Percentiles rank a stretch among this genome's conserved stretches.
Conservation (phyloP, 1,140 invertebrate species). For the Leptoteleia sp. region DNA sequence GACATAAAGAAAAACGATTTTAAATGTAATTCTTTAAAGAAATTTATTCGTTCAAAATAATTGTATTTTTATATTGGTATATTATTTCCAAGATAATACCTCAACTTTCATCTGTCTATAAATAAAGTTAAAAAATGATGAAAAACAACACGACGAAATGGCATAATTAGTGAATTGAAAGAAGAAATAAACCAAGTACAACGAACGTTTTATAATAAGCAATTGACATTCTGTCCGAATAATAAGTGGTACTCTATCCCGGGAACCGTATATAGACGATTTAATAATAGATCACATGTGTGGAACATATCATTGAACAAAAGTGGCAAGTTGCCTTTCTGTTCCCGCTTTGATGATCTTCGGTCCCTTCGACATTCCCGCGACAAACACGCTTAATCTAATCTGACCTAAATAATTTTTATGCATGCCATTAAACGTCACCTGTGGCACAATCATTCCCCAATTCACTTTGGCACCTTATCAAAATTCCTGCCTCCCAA, state of each 20-base stretch:
- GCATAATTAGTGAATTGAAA: neutral
- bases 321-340: slow-evolving; percentile 49
- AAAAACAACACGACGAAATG: too few species aligned
- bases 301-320: slow-evolving; percentile 47
- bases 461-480: neutral
- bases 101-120: too few species aligned
- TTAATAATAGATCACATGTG: slow-evolving; percentile 49
- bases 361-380: slow-evolving; percentile 30
- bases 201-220: slow-evolving; percentile 34
- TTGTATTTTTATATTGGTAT: too few species aligned
- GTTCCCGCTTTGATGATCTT: slow-evolving; percentile 48
- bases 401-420: slow-evolving; percentile 64
- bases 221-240: slow-evolving; percentile 55
- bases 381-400: slow-evolving; percentile 54
- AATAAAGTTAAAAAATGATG: too few species aligned
- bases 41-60: too few species aligned
- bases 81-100: too few species aligned
- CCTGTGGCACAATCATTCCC: slow-evolving; percentile 19
- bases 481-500: neutral
- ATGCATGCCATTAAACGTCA: slow-evolving; percentile 32
- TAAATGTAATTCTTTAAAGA: too few species aligned
- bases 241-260: slow-evolving; percentile 45
- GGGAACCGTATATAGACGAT: slow-evolving; percentile 35
- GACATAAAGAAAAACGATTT: too few species aligned
- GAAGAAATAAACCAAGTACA: slow-evolving; percentile 36